A percentile compares a stretch with the other conserved stretches of the same genome.
Evolutionary conservation across 1,140 invertebrate genomes (phyloP).

Genomic region (Ptiloglossa arizonensis): DNA sequence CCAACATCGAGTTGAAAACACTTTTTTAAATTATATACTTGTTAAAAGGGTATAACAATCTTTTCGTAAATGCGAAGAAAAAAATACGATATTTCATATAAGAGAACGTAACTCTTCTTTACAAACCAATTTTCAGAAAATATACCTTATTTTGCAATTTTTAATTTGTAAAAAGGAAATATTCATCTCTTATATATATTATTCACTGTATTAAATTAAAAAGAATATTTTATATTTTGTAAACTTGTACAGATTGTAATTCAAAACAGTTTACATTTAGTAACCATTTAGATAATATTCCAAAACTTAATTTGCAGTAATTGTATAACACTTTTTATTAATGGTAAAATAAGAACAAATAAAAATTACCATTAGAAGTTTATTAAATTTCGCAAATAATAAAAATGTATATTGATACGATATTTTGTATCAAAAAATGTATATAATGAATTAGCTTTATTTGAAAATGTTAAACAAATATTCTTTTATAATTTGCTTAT

Average conservation of each 20-base stretch:
- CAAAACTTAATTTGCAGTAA: constrained; percentile 8
- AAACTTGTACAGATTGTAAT: constrained; percentile 23
- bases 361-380: not conserved
- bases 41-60: not conserved
- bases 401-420: constrained; percentile 25
- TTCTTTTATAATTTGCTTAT: constrained; percentile 7
- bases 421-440: constrained; percentile 32
- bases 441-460: constrained; percentile 17
- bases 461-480: constrained; percentile 8
- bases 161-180: constrained; percentile 11
- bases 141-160: constrained; percentile 11
- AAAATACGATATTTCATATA: not conserved
- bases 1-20: constrained; percentile 35
- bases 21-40: not conserved
- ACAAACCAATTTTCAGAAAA: not conserved
- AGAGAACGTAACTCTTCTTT: not conserved
- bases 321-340: not conserved
- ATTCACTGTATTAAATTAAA: not conserved
- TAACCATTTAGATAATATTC: constrained; percentile 2
- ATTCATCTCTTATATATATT: not conserved
- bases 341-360: not conserved
- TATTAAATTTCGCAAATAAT: constrained; percentile 5
- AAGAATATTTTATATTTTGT: constrained; percentile 21
- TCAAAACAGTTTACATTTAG: not conserved
- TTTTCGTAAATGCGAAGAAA: not conserved